Base-by-base conservation (phyloP, 23 tunicate genomes). In the Halocynthia aurantium region DNA sequence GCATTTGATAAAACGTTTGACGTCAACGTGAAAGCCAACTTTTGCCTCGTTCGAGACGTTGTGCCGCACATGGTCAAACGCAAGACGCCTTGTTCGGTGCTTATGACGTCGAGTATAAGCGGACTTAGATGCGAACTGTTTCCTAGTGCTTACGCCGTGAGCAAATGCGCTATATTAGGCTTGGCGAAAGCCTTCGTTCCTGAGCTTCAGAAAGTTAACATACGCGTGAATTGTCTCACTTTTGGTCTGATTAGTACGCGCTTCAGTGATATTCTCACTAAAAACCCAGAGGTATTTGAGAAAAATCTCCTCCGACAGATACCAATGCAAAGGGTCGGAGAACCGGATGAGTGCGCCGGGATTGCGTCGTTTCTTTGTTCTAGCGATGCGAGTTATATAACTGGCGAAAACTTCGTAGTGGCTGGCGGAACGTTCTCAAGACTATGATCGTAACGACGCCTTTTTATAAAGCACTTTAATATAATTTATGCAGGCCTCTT, bases 1-100 rank as follows among this genome's bases (percentile, higher is more conserved):
- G 89, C 95, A 7, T 94, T 64, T 61, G 98, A 94, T 67, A 87
- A 94, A 62, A 84, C 92, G 51, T 76, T 87, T 52, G 87, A 94
- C 49, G 77, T 89, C 50, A 87, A 94, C 76, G 93, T 88, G 18
- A 94, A 88, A 56, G 61, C 84, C 7, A 77, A 88, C 15, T 94
- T 94, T 62, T 65, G 63, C 80, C 78, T 89, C 55, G 75, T 94
- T 8, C 75, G 83, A 76, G 98, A 94, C n/a, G 57, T 81, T 0
- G 81, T 81, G 13, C 98, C 90, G 6, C 22, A 86, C 54, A 77
- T 91, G 87, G 71, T 71, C 56, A 65, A 67, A 17, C 52, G 86
- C 8, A 52, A 62, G 6, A 77, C 70, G 8, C 78, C 20, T 54
- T 69, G 80, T 12, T 82, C 93, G 0, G 80, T 93, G 69, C 70